Evolutionary conservation across 2,113 vertebrate species (phyloP).

Genomic region (Cinclus mexicanus): DNA sequence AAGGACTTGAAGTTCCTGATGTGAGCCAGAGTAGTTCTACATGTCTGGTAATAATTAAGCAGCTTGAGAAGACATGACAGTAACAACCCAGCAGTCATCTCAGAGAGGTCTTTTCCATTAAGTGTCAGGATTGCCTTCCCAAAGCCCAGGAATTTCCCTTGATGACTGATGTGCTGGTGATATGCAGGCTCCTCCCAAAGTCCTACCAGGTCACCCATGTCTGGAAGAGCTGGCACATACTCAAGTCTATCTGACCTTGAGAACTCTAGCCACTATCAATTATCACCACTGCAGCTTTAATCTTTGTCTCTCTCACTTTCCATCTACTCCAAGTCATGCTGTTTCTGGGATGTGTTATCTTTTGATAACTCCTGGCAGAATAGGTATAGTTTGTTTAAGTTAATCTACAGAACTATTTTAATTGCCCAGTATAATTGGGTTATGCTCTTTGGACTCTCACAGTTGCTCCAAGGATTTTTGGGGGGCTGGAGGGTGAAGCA

Average conservation of each 20-base stretch:
- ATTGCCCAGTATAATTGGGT: neutral
- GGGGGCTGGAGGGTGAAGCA: fast-evolving
- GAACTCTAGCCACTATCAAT: neutral
- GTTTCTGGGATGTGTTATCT: neutral
- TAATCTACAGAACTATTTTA: neutral
- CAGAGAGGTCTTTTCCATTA: neutral
- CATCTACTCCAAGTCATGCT: neutral
- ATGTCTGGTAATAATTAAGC: neutral
- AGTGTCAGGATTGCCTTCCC: neutral
- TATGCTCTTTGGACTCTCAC: neutral
- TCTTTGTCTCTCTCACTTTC: neutral
- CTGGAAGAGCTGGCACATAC: neutral
- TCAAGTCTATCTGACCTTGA: neutral
- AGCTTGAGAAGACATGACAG: neutral
- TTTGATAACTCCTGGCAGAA: neutral
- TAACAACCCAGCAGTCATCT: neutral
- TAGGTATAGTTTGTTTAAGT: neutral
- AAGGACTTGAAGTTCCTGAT: neutral
- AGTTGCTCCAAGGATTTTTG: neutral
- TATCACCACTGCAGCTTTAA: neutral
- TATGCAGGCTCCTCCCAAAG: neutral
- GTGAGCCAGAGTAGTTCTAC: neutral
- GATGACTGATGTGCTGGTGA: neutral
- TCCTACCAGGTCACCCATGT: neutral
- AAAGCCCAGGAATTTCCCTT: neutral